A percentile compares a stretch with the other conserved stretches of the same genome.
These are phyloP conservation scores for Varecia variegata DNA, from an alignment of 2,797 vertebrate species.

Conservation along the genomic window DNA sequence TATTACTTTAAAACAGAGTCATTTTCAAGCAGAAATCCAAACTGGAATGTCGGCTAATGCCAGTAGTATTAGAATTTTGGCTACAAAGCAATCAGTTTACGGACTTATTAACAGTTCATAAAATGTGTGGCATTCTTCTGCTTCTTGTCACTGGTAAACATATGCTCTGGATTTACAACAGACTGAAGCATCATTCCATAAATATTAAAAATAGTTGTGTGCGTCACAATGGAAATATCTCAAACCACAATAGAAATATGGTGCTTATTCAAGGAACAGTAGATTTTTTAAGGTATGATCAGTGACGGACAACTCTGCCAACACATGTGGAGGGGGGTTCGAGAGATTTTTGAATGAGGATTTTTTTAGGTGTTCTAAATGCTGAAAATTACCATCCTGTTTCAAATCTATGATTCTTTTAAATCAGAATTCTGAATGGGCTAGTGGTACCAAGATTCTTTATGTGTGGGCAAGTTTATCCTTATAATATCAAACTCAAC, in stretches of 20 bases:
- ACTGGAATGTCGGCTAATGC: constrained; percentile 78
- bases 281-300: constrained; percentile 62
- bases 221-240: constrained; percentile 77
- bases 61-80: constrained; percentile 80
- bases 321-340: neutral
- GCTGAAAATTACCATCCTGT: neutral
- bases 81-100: constrained; percentile 83
- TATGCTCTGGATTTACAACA: constrained; percentile 83
- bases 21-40: constrained; percentile 74
- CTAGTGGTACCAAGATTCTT: neutral
- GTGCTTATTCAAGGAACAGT: constrained; percentile 66
- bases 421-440: neutral
- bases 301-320: constrained; percentile 27
- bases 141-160: constrained; percentile 82
- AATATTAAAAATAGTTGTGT: constrained; percentile 84
- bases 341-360: constrained; percentile 28
- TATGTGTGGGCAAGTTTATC: neutral
- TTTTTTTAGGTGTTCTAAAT: neutral
- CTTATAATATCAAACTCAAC: neutral
- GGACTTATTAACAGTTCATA: constrained; percentile 86
- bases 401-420: constrained; percentile 11
- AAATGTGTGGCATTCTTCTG: constrained; percentile 82
- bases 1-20: constrained; percentile 70
- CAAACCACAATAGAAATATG: constrained; percentile 70
- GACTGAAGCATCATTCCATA: constrained; percentile 78